phyloP scores from a whole-genome alignment of 2,888 invertebrate species.

The Julus scanicus region DNA sequence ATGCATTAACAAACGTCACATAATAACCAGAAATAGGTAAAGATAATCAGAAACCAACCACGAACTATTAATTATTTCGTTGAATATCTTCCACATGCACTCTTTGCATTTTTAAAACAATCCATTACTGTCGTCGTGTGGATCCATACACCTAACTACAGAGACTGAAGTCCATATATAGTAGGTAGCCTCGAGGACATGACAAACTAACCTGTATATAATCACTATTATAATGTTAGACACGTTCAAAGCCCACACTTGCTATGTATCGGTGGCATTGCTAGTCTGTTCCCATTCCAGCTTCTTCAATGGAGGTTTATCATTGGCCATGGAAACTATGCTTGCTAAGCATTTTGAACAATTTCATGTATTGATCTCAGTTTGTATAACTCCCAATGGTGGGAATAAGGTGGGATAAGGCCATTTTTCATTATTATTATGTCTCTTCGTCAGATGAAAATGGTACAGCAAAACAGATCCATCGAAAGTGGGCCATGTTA shows the following conservation, averaged over 20 bases:
- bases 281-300: neutral
- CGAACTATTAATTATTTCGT: constrained; percentile 20
- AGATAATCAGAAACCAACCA: constrained; percentile 20
- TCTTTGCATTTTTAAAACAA: constrained; percentile 29
- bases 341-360: neutral
- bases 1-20: no score
- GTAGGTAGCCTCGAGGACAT: neutral
- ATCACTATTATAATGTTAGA: neutral
- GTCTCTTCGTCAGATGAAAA: neutral
- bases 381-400: neutral
- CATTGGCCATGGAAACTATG: constrained; percentile 7
- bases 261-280: neutral
- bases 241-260: neutral
- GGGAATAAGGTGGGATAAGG: neutral
- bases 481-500: constrained; percentile 37
- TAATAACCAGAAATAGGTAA: constrained; percentile 56
- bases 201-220: neutral
- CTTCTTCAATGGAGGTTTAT: neutral
- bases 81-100: neutral
- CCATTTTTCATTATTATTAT: constrained; percentile 8
- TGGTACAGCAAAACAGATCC: neutral
- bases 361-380: constrained; percentile 2
- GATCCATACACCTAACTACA: neutral
- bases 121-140: neutral
- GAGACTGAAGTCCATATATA: neutral